Evolutionary conservation across 2,888 invertebrate genomes (phyloP).

Genomic region (Nephrotoma guestfalica): DNA sequence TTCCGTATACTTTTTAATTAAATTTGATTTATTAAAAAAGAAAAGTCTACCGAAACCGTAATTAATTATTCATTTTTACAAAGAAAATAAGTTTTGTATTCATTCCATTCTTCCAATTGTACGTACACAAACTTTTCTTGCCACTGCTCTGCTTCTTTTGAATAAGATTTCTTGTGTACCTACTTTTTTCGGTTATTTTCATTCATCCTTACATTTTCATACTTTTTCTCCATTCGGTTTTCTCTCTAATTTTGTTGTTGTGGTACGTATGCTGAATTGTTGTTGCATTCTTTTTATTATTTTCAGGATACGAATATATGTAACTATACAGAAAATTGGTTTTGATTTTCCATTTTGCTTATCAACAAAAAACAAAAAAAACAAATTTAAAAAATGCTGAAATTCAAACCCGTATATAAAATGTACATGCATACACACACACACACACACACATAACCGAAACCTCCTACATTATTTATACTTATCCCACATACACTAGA

Average conservation of each 20-base stretch:
- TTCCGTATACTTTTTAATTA: neutral
- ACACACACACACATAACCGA: neutral
- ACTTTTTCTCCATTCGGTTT: neutral
- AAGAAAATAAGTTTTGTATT: neutral
- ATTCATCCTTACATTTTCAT: neutral
- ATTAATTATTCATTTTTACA: neutral
- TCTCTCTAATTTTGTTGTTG: neutral
- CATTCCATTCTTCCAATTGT: neutral
- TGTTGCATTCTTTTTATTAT: neutral
- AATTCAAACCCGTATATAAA: neutral
- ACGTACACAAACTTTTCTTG: neutral
- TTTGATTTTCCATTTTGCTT: neutral
- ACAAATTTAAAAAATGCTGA: neutral
- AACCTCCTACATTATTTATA: neutral
- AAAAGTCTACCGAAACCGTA: neutral
- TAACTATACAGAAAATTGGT: neutral
- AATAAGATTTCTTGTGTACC: neutral
- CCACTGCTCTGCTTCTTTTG: neutral
- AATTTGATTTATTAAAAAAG: neutral
- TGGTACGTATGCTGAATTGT: neutral
- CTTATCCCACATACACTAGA: neutral
- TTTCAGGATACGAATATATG: neutral
- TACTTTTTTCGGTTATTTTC: neutral
- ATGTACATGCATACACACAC: neutral
- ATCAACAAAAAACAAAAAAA: neutral